phyloP scores from a whole-genome alignment of 2,113 vertebrate species.

The Myanophis thanlyinensis region DNA sequence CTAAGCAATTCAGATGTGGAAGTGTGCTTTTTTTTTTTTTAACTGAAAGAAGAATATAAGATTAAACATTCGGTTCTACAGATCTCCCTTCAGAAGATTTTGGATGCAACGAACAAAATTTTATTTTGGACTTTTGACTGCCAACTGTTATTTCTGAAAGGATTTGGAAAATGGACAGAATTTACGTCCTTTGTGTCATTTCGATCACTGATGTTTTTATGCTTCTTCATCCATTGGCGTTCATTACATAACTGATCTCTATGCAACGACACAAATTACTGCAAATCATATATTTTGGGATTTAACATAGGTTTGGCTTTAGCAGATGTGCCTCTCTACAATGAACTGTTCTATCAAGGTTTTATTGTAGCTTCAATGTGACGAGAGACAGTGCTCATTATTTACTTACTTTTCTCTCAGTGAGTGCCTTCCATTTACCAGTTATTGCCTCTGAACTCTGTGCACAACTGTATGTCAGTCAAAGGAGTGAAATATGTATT shows the following conservation, averaged over 20 bases:
- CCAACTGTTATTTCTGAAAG: not conserved
- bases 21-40: not conserved
- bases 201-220: not conserved
- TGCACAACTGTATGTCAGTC: not conserved
- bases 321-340: not conserved
- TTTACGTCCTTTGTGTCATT: not conserved
- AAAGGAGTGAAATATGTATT: not conserved
- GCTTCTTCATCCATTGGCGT: not conserved
- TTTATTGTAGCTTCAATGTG: not conserved
- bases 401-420: not conserved
- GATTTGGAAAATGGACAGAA: not conserved
- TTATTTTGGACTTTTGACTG: not conserved
- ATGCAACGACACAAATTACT: not conserved
- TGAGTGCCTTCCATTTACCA: not conserved
- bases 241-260: not conserved
- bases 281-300: not conserved
- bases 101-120: not conserved
- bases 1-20: not conserved
- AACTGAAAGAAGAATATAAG: not conserved
- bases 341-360: not conserved
- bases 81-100: not conserved
- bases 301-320: not conserved
- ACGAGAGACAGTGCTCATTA: not conserved
- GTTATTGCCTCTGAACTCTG: not conserved
- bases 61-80: not conserved